Base-by-base conservation (phyloP, 2,113 vertebrate species). In the Oreochromis aureus region DNA sequence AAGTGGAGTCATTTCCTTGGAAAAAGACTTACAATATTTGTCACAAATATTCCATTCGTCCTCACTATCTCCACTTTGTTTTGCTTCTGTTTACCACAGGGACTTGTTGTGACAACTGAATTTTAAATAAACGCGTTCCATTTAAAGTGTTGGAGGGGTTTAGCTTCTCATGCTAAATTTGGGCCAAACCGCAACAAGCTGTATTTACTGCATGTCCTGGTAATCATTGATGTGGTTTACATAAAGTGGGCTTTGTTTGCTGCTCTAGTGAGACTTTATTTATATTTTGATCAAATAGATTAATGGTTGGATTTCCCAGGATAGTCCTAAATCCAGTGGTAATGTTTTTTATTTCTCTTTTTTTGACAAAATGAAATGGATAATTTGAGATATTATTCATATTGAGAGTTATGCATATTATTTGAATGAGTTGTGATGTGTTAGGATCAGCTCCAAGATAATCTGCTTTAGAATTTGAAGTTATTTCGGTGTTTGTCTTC, bases 1-100 rank as follows among this genome's bases (percentile, higher is more conserved):
- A 82, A 88, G 56, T 58, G 10, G 66, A 88, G 82, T 87, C 84
- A 93, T 88, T 91, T 92, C 86, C 83, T 36, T 69, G 27, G 59
- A 85, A 83, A 46, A 73, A 73, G 2, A 27, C 41, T 30, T 58
- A 36, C 3, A 11, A 58, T 15, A 7, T 46, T 63, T 58, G 24
- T 76, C 55, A 15, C 18, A 80, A 39, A 59, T 30, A 34, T 85
- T 34, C 22, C 10, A 19, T 5, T 9, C 15, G 16, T 24, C 13
- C 22, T 66, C 16, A 51, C 24, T 32, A 44, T 71, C 66, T 46
- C 66, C 39, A 27, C 22, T 44, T 73, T 71, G 66, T 69, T 69
- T 69, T 71, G 41, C 22, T 73, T 46, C 22, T 48, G 69, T 48
- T 76, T 76, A 76, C 41, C 69, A 76, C 41, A 10, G 1, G 22